These are phyloP conservation scores for Chelon auratus DNA, from an alignment of 2,797 vertebrate genomes.

Conservation along the genomic window DNA sequence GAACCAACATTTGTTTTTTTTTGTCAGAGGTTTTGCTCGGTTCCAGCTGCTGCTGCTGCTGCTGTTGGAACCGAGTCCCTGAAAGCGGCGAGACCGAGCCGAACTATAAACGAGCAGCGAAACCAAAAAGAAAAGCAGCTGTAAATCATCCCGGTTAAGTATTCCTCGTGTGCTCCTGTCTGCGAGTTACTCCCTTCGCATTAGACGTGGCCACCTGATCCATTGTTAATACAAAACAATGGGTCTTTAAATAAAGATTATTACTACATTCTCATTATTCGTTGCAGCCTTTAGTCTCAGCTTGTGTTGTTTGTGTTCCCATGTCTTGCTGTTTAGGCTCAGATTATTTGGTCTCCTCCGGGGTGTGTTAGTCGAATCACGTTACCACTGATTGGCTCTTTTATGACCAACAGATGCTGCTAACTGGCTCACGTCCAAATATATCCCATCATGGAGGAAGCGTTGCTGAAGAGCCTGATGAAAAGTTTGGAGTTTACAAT, in stretches of 20 bases:
- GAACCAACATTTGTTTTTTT: not conserved
- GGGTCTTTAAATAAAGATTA: not conserved
- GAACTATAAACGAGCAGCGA: not conserved
- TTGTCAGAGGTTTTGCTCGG: not conserved
- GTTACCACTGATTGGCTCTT: conserved; percentile 49
- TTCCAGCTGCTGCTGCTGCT: not conserved
- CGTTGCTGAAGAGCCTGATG: no score
- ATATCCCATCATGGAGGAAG: conserved; percentile 7
- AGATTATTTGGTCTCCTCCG: conserved; percentile 24
- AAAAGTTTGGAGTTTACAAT: not conserved
- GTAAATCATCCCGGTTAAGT: not conserved
- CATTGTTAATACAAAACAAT: not conserved
- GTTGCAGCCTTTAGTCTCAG: not conserved
- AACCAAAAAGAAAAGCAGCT: not conserved
- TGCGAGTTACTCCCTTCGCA: no score
- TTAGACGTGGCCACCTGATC: no score
- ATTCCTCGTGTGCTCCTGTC: no score
- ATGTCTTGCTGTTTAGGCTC: conserved; percentile 6
- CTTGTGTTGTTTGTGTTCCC: not conserved
- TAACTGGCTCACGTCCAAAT: conserved; percentile 39
- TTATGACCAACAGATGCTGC: conserved; percentile 58
- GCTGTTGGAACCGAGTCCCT: not conserved
- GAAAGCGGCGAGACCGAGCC: not conserved
- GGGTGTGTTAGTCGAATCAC: conserved; percentile 34
- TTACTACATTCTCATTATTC: not conserved